Evolutionary conservation across 2,888 invertebrate genomes (phyloP).

Genomic region (Keiferia lycopersicella): DNA sequence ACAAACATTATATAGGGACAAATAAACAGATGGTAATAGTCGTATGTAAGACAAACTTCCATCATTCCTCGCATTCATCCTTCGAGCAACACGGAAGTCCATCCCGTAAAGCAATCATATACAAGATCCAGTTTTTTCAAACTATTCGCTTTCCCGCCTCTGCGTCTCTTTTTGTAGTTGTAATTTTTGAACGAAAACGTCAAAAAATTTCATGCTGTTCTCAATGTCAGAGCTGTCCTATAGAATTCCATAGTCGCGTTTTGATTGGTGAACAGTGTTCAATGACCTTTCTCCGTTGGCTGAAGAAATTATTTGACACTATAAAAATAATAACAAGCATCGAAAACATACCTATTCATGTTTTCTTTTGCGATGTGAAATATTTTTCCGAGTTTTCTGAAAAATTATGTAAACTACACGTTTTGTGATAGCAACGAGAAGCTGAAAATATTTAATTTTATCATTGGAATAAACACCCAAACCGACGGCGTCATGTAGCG

Average conservation of each 20-base stretch:
- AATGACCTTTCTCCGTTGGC: not conserved
- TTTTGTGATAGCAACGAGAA: not conserved
- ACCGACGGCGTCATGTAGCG: not conserved
- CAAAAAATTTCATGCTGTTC: not conserved
- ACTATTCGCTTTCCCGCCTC: no score
- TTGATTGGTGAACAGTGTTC: not conserved
- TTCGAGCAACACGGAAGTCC: no score
- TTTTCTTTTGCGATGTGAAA: constrained; percentile 4
- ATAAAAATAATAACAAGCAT: not conserved
- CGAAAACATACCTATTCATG: not conserved
- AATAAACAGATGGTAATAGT: no score
- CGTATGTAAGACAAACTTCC: no score
- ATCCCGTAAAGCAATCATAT: no score
- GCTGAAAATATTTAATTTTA: not conserved
- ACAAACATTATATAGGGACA: no score
- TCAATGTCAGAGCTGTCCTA: not conserved
- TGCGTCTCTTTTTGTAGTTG: not conserved
- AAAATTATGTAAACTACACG: not conserved
- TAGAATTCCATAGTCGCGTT: not conserved
- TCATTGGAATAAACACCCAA: not conserved
- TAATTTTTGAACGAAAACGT: constrained; percentile 5
- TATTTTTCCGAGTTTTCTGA: not conserved
- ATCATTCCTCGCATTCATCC: no score
- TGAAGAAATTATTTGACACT: not conserved
- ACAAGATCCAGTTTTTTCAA: no score